These are phyloP conservation scores for Meiosimyza platycephala DNA, from an alignment of 2,888 invertebrate species.

Conservation along the genomic window DNA sequence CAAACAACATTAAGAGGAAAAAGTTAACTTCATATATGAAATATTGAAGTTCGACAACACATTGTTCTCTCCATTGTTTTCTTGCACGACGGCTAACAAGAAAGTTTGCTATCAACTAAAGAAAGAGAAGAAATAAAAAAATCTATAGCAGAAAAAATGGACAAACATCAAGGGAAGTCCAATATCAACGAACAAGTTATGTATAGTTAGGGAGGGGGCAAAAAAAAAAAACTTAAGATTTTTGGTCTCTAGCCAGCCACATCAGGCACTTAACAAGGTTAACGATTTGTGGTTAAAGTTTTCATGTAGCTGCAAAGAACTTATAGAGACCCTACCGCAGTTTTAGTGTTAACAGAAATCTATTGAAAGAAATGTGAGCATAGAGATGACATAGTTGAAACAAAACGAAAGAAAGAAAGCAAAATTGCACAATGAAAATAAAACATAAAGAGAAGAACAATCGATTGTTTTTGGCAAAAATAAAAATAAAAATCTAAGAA, in stretches of 20 bases:
- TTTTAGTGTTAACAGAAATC: conserved; percentile 48
- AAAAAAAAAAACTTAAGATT: not conserved
- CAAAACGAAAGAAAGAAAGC: conserved; percentile 13
- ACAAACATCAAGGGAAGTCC: conserved; percentile 28
- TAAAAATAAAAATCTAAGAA: conserved; percentile 50
- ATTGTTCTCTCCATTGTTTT: conserved; percentile 12
- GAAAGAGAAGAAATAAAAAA: not conserved
- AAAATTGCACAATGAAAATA: conserved; percentile 57
- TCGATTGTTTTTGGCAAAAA: conserved; percentile 43
- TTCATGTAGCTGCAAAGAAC: conserved; percentile 16
- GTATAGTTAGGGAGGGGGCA: conserved; percentile 2
- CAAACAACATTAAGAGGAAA: not conserved
- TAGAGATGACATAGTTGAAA: conserved; percentile 28
- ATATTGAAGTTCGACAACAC: conserved; percentile 4
- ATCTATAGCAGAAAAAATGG: not conserved
- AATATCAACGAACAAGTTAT: not conserved
- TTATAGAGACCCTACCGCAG: conserved; percentile 31
- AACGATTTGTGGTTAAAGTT: conserved; percentile 53
- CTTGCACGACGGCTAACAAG: not conserved
- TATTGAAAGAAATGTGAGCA: conserved; percentile 11
- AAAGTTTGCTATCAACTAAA: conserved; percentile 7
- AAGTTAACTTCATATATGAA: conserved; percentile 10
- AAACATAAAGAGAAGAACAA: conserved; percentile 49
- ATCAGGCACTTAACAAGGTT: conserved; percentile 57
- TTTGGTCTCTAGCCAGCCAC: conserved; percentile 13